These are phyloP conservation scores for Falcunculus frontatus DNA, from an alignment of 2,113 vertebrate genomes.

Conservation along the genomic window DNA sequence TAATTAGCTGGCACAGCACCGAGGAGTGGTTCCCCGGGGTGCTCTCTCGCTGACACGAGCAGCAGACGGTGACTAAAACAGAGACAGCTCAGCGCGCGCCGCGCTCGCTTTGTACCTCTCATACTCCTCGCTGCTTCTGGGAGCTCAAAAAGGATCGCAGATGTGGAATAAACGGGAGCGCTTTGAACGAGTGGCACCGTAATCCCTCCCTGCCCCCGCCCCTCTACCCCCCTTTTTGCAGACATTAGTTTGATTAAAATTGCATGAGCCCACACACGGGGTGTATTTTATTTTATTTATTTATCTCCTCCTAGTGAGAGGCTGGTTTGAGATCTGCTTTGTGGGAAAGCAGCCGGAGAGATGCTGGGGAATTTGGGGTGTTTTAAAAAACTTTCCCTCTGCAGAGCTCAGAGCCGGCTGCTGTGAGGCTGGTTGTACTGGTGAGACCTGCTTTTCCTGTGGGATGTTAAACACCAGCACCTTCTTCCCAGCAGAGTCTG, in stretches of 20 bases:
- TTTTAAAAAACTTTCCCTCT: not conserved
- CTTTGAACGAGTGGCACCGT: not conserved
- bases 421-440: not conserved
- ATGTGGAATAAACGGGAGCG: not conserved
- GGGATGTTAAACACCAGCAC: not conserved
- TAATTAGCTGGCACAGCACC: not conserved
- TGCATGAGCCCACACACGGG: not conserved
- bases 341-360: not conserved
- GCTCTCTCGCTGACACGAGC: not conserved
- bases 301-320: not conserved
- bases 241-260: slow-evolving; percentile 67
- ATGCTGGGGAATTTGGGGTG: not conserved
- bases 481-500: not conserved
- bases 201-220: slow-evolving; percentile 18
- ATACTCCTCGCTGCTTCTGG: not conserved
- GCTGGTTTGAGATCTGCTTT: not conserved
- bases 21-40: not conserved
- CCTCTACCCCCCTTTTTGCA: not conserved
- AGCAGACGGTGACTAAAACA: slow-evolving; percentile 35
- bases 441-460: slow-evolving; percentile 42
- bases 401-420: rapidly evolving
- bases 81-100: not conserved
- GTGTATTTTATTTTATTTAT: slow-evolving; percentile 12
- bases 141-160: not conserved
- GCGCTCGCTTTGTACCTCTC: not conserved